These are phyloP conservation scores for Solenodon paradoxus DNA, from an alignment of 2,113 vertebrate species.

Conservation along the genomic window DNA sequence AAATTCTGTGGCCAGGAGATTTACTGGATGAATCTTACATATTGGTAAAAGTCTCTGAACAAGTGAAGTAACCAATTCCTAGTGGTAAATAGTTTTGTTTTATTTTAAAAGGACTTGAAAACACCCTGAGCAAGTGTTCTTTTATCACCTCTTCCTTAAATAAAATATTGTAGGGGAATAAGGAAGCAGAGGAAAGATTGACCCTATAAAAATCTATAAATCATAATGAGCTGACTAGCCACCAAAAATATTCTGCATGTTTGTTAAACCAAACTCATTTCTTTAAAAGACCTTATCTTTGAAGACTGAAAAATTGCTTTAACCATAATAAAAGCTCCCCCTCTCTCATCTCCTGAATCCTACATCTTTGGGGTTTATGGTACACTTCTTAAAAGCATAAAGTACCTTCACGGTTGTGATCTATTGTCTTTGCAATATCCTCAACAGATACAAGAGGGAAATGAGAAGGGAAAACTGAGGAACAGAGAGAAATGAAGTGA, in stretches of 20 bases:
- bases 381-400: background rate
- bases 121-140: background rate
- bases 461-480: background rate
- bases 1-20: background rate
- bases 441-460: background rate
- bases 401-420: background rate
- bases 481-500: background rate
- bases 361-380: background rate
- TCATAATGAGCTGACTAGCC: background rate
- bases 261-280: background rate
- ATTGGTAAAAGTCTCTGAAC: conserved; percentile 6
- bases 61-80: background rate
- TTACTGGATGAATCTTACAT: background rate
- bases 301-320: background rate
- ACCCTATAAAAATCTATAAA: background rate
- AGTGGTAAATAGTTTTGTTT: background rate
- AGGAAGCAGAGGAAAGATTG: background rate
- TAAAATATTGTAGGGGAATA: background rate
- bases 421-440: background rate
- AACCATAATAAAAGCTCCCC: background rate
- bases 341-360: background rate
- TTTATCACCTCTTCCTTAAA: background rate
- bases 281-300: background rate
- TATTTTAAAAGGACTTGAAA: background rate
- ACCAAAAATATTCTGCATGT: background rate